Evolutionary conservation across 2,113 vertebrate species (phyloP).

Genomic region (Megaleporinus macrocephalus): DNA sequence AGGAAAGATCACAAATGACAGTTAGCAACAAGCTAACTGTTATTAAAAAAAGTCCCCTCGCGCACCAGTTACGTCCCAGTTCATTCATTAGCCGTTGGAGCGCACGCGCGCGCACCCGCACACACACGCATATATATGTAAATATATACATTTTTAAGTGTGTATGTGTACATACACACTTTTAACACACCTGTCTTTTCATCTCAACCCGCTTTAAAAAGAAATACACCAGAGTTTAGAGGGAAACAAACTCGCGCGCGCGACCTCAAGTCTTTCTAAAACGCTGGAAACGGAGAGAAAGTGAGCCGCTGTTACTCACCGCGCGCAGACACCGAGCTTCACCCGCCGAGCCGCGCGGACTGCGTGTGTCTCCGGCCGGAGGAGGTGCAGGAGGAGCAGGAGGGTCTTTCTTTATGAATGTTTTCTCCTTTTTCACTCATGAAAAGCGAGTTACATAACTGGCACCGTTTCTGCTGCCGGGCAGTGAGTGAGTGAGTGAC

Average conservation of each 20-base stretch:
- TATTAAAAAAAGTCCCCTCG: too few species aligned
- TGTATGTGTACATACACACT: too few species aligned
- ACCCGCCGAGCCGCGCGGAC: background rate
- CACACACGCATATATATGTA: background rate
- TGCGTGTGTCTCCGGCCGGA: background rate
- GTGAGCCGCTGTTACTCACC: background rate
- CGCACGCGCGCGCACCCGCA: background rate
- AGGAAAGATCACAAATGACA: too few species aligned
- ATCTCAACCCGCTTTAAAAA: background rate
- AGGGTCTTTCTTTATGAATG: background rate
- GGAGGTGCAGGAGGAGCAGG: background rate
- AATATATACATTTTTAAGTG: background rate
- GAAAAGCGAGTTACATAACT: slow-evolving; percentile 73
- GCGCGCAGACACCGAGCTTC: background rate
- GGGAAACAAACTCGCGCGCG: too few species aligned
- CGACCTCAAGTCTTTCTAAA: too few species aligned
- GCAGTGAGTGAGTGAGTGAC: slow-evolving; percentile 53
- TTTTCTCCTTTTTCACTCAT: slow-evolving; percentile 62
- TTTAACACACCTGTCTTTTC: too few species aligned
- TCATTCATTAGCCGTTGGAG: background rate
- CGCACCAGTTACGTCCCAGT: too few species aligned
- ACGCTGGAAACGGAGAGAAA: background rate
- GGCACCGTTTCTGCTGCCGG: slow-evolving; percentile 68
- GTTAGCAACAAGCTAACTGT: too few species aligned
- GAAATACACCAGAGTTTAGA: too few species aligned